phyloP scores from a whole-genome alignment of 2,113 vertebrate genomes.

The Bathybates hornii region DNA sequence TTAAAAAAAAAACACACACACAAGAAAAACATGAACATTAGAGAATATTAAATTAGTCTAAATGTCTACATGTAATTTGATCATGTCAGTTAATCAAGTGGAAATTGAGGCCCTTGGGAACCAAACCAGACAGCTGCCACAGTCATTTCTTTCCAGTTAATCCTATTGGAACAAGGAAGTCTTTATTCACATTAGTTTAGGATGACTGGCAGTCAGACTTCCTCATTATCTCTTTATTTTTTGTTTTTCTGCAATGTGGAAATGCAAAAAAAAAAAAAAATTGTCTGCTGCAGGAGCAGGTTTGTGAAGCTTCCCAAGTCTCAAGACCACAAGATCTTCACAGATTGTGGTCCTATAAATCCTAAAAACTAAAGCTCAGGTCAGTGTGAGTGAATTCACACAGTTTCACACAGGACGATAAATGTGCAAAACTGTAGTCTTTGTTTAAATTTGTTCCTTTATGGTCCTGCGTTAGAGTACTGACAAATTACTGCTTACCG shows the following conservation, averaged over 20 bases:
- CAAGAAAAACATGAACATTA: background rate
- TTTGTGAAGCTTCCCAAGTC: background rate
- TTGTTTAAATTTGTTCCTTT: background rate
- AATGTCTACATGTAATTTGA: background rate
- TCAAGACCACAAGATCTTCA: background rate
- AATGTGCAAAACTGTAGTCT: background rate
- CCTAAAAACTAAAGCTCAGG: background rate
- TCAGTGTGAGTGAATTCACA: background rate
- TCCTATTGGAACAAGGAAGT: background rate
- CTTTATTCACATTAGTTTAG: background rate
- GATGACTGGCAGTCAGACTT: background rate
- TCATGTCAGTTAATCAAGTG: background rate
- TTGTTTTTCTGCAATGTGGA: background rate
- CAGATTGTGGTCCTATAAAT: background rate
- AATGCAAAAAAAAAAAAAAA: background rate
- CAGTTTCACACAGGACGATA: background rate
- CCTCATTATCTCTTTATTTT: background rate
- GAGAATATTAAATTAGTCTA: background rate
- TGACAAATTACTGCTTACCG: background rate
- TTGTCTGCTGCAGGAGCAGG: background rate
- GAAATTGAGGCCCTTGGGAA: slow-evolving; percentile 14
- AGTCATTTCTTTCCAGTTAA: slow-evolving; percentile 13
- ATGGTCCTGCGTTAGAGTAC: background rate
- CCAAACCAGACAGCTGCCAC: background rate
- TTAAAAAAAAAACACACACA: fast-evolving